phyloP scores from a whole-genome alignment of 2,113 vertebrate species.

The Lichenostomus cassidix region DNA sequence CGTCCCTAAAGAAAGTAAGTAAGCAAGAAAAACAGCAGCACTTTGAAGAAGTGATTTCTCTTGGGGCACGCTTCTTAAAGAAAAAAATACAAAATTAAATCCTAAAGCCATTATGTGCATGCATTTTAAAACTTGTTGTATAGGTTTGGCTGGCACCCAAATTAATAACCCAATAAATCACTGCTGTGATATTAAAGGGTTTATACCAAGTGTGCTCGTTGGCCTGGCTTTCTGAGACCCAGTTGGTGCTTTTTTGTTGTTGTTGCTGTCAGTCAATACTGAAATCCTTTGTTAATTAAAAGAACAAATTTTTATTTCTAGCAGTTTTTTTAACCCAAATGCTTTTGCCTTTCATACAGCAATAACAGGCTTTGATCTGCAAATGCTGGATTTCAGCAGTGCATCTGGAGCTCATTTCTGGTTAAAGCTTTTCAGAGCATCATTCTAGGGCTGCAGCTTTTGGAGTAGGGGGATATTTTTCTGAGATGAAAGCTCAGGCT shows the following conservation, averaged over 20 bases:
- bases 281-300: slow-evolving; percentile 42
- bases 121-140: not conserved
- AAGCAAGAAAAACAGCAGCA: not conserved
- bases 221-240: not conserved
- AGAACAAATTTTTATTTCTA: slow-evolving; percentile 20
- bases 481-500: slow-evolving; percentile 24
- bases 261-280: not conserved
- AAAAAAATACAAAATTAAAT: not conserved
- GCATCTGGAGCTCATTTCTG: slow-evolving; percentile 50
- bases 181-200: not conserved
- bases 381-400: slow-evolving; percentile 29
- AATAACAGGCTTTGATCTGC: slow-evolving; percentile 26
- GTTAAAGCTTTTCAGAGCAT: slow-evolving; percentile 5
- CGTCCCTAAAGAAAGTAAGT: not conserved
- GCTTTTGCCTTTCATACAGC: not conserved
- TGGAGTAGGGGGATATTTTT: not conserved
- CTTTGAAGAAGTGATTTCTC: not conserved
- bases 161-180: slow-evolving; percentile 44
- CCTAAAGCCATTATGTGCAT: not conserved
- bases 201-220: not conserved
- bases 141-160: not conserved
- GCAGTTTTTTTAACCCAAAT: not conserved
- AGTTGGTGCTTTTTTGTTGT: not conserved
- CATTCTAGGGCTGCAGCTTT: not conserved
- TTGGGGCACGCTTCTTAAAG: not conserved